Base-by-base conservation (phyloP, 2,113 vertebrate species). In the Bagarius yarrelli region DNA sequence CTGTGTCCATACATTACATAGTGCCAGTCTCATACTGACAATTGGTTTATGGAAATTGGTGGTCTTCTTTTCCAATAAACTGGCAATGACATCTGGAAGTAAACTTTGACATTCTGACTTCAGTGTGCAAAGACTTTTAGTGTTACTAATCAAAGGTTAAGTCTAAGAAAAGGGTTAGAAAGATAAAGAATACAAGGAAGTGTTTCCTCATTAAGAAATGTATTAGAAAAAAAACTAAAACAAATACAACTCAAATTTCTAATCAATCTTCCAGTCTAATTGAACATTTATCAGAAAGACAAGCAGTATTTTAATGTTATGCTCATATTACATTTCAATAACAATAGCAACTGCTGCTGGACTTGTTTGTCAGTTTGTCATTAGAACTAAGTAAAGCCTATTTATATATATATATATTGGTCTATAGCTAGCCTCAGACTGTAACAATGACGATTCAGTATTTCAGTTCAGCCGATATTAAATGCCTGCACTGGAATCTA, bases 111-210 rank as follows among this genome's bases (percentile, higher is more conserved):
- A 4, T 8, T 47, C 44, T 11, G 44, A 47, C 5, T 47, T 11
- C 44, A 47, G 44, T 47, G 44, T 47, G 44, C 44, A 47, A 47
- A 9, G 5, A 9, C 44, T 8, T 47, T 47, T 25, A 61, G 25
- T 40, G 36, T 57, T 59, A 52, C 59, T 72, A 36, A 40, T 67
- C 56, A 81, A 47, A 64, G 59, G 76, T n/a, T 64, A 47, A 76
- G 23, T 69, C 63, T 47, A 47, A 47, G 5, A 47, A n/a, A 47
- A 11, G 44, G 44, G 44, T 47, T 47, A 6, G 44, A 47, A 47
- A 82, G 34, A 30, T 5, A 57, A 57, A 21, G 14, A 27, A 76
- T 32, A 21, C 27, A 66, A 19, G 50, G 56, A 61, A n/a, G 44
- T 34, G 15, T 79, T 57, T 70, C 34, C 40, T 73, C 59, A 53